phyloP scores from a whole-genome alignment of 92 coral and sea anemone genomes.

The Palythoa caribaeorum region DNA sequence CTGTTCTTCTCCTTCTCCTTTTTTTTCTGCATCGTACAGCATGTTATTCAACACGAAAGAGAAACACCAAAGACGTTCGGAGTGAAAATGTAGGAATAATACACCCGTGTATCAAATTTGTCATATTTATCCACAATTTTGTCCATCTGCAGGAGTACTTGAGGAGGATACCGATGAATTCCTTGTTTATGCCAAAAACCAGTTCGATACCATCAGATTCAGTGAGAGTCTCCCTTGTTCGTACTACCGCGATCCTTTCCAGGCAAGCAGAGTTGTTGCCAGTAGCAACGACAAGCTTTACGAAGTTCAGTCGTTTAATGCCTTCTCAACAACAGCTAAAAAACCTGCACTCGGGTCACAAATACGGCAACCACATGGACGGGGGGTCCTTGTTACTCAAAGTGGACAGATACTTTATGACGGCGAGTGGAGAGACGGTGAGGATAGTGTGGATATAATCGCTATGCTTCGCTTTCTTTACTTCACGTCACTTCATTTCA shows the following conservation, averaged over 20 bases:
- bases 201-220: conserved; percentile 4
- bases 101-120: too few relatives aligned
- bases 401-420: conserved; percentile 59
- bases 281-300: conserved; percentile 8
- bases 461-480: too few relatives aligned
- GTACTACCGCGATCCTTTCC: conserved; percentile 19
- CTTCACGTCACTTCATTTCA: too few relatives aligned
- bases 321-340: not conserved
- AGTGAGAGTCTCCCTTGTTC: conserved; percentile 5
- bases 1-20: too few relatives aligned
- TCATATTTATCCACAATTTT: not conserved
- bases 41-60: too few relatives aligned
- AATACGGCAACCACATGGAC: conserved; percentile 62
- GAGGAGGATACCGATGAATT: not conserved
- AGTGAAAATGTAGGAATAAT: too few relatives aligned
- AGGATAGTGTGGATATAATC: not conserved
- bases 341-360: not conserved
- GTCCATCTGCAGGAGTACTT: not conserved
- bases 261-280: not conserved
- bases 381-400: conserved; percentile 56
- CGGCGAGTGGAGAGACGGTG: conserved; percentile 77
- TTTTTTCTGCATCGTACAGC: too few relatives aligned
- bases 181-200: not conserved
- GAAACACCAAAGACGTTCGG: too few relatives aligned
- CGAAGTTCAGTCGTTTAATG: not conserved